These are phyloP conservation scores for Microplitis mediator DNA, from an alignment of 1,140 invertebrate genomes.

Conservation along the genomic window DNA sequence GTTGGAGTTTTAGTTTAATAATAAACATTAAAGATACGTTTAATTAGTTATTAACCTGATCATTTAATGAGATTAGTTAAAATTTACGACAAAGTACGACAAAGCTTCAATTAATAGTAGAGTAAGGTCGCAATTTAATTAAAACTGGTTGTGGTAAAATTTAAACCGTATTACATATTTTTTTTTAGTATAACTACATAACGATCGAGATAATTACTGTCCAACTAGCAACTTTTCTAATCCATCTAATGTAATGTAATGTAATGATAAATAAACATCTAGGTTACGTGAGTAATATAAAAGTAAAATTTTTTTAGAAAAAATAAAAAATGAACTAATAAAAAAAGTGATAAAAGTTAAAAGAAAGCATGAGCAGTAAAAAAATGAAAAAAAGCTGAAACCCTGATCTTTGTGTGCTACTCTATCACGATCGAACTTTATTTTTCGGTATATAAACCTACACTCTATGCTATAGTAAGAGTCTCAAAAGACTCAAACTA, in stretches of 20 bases:
- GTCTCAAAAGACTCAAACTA: slow-evolving; percentile 47
- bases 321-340: not conserved
- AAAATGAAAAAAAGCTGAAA: slow-evolving; percentile 47
- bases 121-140: too few relatives aligned
- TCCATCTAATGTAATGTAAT: not conserved
- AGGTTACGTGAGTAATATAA: not conserved
- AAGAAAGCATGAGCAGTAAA: slow-evolving; percentile 27
- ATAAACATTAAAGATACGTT: too few relatives aligned
- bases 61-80: too few relatives aligned
- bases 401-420: slow-evolving; percentile 48
- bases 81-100: too few relatives aligned
- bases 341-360: slow-evolving; percentile 22
- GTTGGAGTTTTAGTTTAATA: too few relatives aligned
- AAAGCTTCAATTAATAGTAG: too few relatives aligned
- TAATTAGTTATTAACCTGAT: too few relatives aligned
- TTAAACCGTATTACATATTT: not conserved
- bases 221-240: not conserved
- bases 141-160: not conserved
- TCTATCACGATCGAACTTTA: slow-evolving; percentile 51
- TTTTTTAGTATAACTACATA: not conserved
- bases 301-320: not conserved
- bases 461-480: slow-evolving; percentile 48
- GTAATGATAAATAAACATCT: not conserved
- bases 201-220: not conserved
- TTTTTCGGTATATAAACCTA: slow-evolving; percentile 51